Percentiles rank a stretch among this genome's conserved stretches.
Conservation (phyloP, 2,113 vertebrate genomes). For the Ciconia boyciana region DNA sequence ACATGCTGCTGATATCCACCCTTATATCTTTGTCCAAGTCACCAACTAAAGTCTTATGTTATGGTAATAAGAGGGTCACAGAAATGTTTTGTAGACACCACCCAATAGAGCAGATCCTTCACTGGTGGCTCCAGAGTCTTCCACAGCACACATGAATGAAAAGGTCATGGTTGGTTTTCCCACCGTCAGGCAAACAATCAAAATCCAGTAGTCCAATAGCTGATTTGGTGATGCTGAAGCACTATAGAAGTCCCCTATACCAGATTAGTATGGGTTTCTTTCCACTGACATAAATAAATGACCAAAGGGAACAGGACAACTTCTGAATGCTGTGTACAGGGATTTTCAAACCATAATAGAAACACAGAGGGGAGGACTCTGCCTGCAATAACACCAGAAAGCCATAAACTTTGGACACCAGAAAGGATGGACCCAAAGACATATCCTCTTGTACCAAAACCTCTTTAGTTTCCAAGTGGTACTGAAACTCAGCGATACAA, state of each 20-base stretch:
- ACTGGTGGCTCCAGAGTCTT: background rate
- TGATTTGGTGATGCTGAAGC: background rate
- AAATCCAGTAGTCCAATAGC: background rate
- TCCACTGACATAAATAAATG: background rate
- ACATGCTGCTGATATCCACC: background rate
- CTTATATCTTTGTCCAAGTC: background rate
- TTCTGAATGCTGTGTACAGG: background rate
- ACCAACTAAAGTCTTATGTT: background rate
- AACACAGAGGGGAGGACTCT: background rate
- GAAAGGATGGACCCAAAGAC: background rate
- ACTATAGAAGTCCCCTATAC: background rate
- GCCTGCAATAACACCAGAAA: background rate
- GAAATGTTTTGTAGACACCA: background rate
- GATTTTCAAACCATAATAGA: background rate
- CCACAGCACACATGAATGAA: background rate
- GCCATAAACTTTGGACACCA: background rate
- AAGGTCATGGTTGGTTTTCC: background rate
- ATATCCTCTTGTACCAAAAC: background rate
- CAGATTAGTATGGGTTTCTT: background rate
- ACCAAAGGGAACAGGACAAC: background rate
- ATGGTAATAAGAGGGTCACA: background rate
- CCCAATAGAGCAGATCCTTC: background rate
- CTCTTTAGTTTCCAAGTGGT: background rate
- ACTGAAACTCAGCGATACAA: background rate
- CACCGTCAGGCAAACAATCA: background rate